These are phyloP conservation scores for Eptatretus atami DNA, from an alignment of 2,797 vertebrate genomes.

Conservation along the genomic window DNA sequence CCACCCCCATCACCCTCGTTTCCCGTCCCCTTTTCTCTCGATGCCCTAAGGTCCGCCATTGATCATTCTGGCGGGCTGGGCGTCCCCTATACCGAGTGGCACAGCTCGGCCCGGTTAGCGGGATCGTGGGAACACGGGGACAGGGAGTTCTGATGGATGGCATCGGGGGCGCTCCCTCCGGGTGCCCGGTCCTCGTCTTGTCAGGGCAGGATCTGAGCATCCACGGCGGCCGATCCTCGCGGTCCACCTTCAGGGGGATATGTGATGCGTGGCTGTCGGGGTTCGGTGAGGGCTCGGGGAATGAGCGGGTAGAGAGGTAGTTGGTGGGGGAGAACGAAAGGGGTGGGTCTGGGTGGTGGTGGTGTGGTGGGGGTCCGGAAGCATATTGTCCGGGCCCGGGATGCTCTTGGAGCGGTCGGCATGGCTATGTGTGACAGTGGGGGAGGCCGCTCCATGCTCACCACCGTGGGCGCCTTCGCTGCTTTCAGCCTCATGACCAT, in stretches of 20 bases:
- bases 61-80: too few species aligned
- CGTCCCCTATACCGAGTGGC: too few species aligned
- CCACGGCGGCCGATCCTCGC: too few species aligned
- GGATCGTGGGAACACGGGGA: too few species aligned
- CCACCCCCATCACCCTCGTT: too few species aligned
- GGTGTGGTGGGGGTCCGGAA: not conserved
- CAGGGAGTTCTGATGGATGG: too few species aligned
- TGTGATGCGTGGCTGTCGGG: not conserved
- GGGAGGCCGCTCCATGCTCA: constrained; percentile 62
- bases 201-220: too few species aligned
- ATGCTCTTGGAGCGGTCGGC: not conserved
- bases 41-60: too few species aligned
- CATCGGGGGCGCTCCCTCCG: too few species aligned
- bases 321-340: not conserved
- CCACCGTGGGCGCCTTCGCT: constrained; percentile 61
- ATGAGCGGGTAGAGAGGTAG: not conserved
- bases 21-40: too few species aligned
- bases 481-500: constrained; percentile 85
- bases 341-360: not conserved
- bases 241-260: not conserved
- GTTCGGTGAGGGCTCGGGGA: not conserved
- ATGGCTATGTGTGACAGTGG: constrained; percentile 35
- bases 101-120: too few species aligned
- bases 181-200: too few species aligned
- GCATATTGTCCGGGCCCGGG: not conserved